Evolutionary conservation across 2,888 invertebrate genomes (phyloP).

Genomic region (Callimorpha dominula): DNA sequence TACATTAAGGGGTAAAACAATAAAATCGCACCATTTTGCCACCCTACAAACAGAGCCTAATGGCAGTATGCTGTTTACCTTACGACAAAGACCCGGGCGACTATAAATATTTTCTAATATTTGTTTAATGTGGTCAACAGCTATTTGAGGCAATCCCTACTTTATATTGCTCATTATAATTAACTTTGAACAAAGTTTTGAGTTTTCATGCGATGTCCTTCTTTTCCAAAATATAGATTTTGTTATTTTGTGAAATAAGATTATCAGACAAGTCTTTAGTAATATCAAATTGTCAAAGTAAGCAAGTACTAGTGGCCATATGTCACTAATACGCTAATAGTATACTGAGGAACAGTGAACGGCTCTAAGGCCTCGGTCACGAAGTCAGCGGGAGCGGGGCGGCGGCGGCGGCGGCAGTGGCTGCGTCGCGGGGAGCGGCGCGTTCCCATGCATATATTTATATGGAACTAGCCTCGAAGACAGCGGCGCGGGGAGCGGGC

Average conservation of each 20-base stretch:
- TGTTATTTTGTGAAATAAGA: not conserved
- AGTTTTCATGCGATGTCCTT: conserved; percentile 16
- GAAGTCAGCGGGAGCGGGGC: too few relatives aligned
- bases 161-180: conserved; percentile 53
- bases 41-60: conserved; percentile 50
- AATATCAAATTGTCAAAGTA: not conserved
- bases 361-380: too few relatives aligned
- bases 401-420: too few relatives aligned
- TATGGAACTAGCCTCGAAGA: too few relatives aligned
- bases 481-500: too few relatives aligned
- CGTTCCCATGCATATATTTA: too few relatives aligned
- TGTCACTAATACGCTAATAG: too few relatives aligned
- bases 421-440: too few relatives aligned
- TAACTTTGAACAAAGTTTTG: conserved; percentile 35
- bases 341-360: too few relatives aligned
- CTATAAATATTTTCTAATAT: conserved; percentile 69
- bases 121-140: conserved; percentile 61
- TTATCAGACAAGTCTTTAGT: not conserved
- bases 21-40: conserved; percentile 44
- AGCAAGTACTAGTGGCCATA: not conserved
- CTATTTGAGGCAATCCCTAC: conserved; percentile 54
- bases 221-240: not conserved
- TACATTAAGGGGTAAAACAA: conserved; percentile 37
- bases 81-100: conserved; percentile 56
- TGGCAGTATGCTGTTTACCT: conserved; percentile 64